These are phyloP conservation scores for Megaceryle maxima DNA, from an alignment of 2,113 vertebrate species.

Conservation along the genomic window DNA sequence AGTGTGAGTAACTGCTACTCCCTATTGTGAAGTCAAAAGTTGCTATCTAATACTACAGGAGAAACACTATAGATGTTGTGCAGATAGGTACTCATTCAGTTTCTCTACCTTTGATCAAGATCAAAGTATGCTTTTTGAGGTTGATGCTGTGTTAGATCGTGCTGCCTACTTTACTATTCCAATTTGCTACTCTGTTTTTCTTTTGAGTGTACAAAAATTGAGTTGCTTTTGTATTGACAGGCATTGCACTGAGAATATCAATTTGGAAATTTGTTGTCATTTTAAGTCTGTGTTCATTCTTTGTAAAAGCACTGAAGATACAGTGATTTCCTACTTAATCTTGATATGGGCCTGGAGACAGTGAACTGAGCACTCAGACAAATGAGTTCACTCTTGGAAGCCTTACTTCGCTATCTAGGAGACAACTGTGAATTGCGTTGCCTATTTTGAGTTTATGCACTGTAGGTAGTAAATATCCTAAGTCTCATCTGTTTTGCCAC, in stretches of 20 bases:
- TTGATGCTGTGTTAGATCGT: background rate
- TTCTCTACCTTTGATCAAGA: slow-evolving; percentile 60
- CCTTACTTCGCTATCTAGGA: background rate
- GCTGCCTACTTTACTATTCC: background rate
- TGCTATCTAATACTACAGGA: background rate
- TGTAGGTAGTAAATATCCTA: slow-evolving; percentile 29
- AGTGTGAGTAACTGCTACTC: background rate
- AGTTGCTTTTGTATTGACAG: slow-evolving; percentile 60
- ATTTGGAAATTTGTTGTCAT: slow-evolving; percentile 57
- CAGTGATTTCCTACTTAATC: slow-evolving; percentile 36
- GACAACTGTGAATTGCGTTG: background rate
- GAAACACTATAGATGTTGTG: background rate
- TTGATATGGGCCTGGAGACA: slow-evolving; percentile 37
- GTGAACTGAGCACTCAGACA: slow-evolving; percentile 47
- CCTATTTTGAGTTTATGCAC: slow-evolving; percentile 2
- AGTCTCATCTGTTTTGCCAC: slow-evolving; percentile 5
- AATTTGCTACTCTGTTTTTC: slow-evolving; percentile 48
- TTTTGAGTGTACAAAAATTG: slow-evolving; percentile 36
- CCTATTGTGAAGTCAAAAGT: background rate
- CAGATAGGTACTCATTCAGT: background rate
- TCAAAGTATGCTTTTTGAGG: slow-evolving; percentile 44
- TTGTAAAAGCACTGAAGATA: slow-evolving; percentile 26
- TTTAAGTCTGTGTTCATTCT: slow-evolving; percentile 25
- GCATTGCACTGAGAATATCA: slow-evolving; percentile 38
- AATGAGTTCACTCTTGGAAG: slow-evolving; percentile 43